Evolutionary conservation across 1,140 invertebrate genomes (phyloP).

Genomic region (Diuraphis noxia): DNA sequence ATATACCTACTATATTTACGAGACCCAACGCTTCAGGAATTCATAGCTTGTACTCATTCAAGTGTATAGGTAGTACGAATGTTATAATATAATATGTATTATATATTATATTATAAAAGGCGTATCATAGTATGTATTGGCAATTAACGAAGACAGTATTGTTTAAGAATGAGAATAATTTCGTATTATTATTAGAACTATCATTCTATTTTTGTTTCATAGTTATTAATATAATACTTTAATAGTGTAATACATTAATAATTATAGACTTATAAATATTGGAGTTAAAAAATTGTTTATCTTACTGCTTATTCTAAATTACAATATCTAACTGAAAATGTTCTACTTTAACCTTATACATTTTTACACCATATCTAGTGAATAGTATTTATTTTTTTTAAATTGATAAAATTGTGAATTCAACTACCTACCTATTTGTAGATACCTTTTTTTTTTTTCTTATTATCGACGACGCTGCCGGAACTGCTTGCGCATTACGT

Average conservation of each 20-base stretch:
- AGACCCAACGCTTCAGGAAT: background rate
- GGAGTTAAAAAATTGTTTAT: background rate
- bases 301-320: background rate
- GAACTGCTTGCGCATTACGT: too few species aligned
- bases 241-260: too few species aligned
- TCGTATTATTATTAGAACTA: background rate
- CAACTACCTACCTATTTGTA: background rate
- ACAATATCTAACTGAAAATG: background rate
- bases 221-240: background rate
- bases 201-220: too few species aligned
- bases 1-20: background rate
- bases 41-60: background rate
- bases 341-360: background rate
- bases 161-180: background rate
- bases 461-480: too few species aligned
- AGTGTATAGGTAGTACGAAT: background rate
- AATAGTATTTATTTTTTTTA: background rate
- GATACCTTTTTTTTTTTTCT: too few species aligned
- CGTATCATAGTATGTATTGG: background rate
- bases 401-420: background rate
- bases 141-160: background rate
- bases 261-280: background rate
- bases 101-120: too few species aligned
- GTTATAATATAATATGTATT: background rate
- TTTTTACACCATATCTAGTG: background rate